These are phyloP conservation scores for Dynastes grantii DNA, from an alignment of 2,888 invertebrate species.

Conservation along the genomic window DNA sequence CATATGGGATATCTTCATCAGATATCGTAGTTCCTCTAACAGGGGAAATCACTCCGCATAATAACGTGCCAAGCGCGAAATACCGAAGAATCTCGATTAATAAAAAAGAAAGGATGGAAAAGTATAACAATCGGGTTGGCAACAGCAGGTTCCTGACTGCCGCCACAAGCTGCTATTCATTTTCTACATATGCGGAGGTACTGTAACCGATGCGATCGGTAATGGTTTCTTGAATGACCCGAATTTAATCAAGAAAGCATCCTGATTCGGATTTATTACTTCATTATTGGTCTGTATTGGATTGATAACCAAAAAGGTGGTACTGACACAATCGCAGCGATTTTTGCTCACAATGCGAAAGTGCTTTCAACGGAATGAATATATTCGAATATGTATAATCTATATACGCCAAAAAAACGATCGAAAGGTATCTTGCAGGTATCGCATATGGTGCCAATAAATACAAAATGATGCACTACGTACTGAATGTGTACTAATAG, in stretches of 20 bases:
- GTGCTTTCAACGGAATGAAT: not conserved
- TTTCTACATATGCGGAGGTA: conserved; percentile 13
- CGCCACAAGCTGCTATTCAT: conserved; percentile 11
- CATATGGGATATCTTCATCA: conserved; percentile 14
- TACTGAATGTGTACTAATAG: too few species aligned
- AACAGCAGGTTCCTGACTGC: conserved; percentile 22
- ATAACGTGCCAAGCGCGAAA: conserved; percentile 1
- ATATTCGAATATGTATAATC: too few species aligned
- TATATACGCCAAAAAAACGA: too few species aligned
- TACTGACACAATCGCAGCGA: not conserved
- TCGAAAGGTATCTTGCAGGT: too few species aligned
- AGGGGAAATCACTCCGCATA: conserved; percentile 29
- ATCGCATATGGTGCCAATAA: too few species aligned
- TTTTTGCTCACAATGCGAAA: not conserved
- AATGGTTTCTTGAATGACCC: conserved; percentile 20
- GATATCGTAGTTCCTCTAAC: conserved; percentile 4
- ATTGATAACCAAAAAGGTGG: not conserved
- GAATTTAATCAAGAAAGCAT: conserved; percentile 24
- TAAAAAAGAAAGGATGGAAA: conserved; percentile 15
- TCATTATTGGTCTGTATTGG: not conserved
- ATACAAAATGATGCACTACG: too few species aligned
- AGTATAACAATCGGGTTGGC: conserved; percentile 25
- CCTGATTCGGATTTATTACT: conserved; percentile 26
- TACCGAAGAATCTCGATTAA: conserved; percentile 19
- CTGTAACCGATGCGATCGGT: not conserved